These are phyloP conservation scores for Phocides pigmalion DNA, from an alignment of 1,140 invertebrate genomes.

Conservation along the genomic window DNA sequence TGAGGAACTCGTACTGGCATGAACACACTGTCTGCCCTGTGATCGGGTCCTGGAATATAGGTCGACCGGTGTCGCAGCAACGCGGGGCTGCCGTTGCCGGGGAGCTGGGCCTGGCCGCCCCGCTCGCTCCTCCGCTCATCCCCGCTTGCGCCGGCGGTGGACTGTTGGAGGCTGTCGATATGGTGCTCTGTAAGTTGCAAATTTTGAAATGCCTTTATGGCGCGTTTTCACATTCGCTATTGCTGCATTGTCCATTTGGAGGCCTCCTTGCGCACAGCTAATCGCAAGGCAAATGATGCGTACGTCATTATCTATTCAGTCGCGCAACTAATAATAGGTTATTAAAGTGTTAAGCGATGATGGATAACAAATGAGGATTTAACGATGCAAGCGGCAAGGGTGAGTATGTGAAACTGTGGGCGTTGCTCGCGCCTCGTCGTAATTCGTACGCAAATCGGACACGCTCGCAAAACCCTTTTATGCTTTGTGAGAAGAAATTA, in stretches of 20 bases:
- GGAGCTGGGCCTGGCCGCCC: constrained; percentile 82
- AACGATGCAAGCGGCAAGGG: constrained; percentile 61
- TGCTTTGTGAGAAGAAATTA: constrained; percentile 55
- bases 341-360: constrained; percentile 44
- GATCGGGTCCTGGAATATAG: constrained; percentile 95
- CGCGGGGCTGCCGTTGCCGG: constrained; percentile 84
- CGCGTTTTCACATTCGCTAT: constrained; percentile 75
- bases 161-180: constrained; percentile 86
- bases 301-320: constrained; percentile 56
- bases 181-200: constrained; percentile 83
- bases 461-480: constrained; percentile 61
- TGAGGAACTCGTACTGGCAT: constrained; percentile 93
- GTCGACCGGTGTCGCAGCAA: constrained; percentile 96
- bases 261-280: constrained; percentile 73
- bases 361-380: constrained; percentile 72
- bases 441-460: constrained; percentile 62
- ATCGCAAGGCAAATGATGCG: constrained; percentile 61
- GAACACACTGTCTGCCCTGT: constrained; percentile 97
- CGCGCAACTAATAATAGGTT: constrained; percentile 43
- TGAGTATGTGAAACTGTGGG: constrained; percentile 47
- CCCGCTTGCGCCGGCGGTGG: constrained; percentile 83
- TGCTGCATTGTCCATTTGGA: constrained; percentile 53
- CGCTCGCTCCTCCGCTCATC: constrained; percentile 79
- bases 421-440: constrained; percentile 55
- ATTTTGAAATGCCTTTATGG: constrained; percentile 83